phyloP scores from a whole-genome alignment of 2,797 vertebrate species.

The Apodemus agrarius region DNA sequence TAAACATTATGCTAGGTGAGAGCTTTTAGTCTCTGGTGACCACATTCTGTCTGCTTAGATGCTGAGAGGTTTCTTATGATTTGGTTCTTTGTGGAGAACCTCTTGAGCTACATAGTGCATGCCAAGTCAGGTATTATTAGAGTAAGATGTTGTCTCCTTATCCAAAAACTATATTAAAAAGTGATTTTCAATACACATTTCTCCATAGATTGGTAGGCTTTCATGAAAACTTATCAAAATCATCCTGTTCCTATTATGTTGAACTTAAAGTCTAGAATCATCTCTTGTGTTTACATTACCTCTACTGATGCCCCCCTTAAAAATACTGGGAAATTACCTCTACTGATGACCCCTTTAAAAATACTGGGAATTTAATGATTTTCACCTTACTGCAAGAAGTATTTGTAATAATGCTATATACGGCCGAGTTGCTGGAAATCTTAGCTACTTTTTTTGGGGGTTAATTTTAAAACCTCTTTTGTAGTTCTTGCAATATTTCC shows the following conservation, averaged over 20 bases:
- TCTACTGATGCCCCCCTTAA: neutral
- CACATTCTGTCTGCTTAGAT: neutral
- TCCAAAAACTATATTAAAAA: no score
- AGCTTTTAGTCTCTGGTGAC: neutral
- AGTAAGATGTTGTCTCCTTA: neutral
- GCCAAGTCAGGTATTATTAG: neutral
- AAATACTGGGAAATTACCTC: neutral
- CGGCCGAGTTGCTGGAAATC: neutral
- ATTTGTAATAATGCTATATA: neutral
- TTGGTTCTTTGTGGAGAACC: neutral
- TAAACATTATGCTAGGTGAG: neutral
- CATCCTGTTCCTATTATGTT: neutral
- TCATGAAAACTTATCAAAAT: neutral
- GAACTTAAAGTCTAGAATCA: neutral
- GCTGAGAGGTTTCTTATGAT: neutral
- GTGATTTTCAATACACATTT: neutral
- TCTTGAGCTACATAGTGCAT: neutral
- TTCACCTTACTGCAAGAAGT: neutral
- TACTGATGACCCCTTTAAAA: neutral
- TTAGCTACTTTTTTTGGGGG: neutral
- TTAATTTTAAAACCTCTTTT: neutral
- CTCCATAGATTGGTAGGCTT: neutral
- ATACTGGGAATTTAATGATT: neutral
- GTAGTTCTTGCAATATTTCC: accelerated
- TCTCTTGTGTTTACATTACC: neutral